Conservation (phyloP, 2,888 invertebrate genomes). For the Aphrophora alni region DNA sequence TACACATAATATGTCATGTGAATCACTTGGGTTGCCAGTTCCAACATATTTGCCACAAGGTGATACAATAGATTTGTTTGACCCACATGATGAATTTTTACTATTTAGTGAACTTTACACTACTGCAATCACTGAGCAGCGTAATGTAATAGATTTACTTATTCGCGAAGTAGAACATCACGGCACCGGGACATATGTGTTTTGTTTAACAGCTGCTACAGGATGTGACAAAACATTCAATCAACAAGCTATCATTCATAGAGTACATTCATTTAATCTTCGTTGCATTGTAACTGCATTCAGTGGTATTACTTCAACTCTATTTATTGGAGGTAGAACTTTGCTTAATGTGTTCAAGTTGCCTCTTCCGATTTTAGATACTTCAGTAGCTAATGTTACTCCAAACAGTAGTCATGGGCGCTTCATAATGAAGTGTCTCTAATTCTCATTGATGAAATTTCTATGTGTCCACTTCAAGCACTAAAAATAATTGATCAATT, state of each 20-base stretch:
- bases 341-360: not conserved
- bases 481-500: slow-evolving; percentile 2
- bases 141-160: not conserved
- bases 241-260: not conserved
- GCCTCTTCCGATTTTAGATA: slow-evolving; percentile 11
- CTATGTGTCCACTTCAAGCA: slow-evolving; percentile 2
- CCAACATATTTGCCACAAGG: not conserved
- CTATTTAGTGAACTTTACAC: slow-evolving; percentile 17
- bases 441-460: slow-evolving; percentile 14
- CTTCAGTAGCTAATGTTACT: slow-evolving; percentile 3
- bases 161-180: not conserved
- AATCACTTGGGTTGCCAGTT: not conserved
- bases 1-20: slow-evolving; percentile 10
- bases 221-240: slow-evolving; percentile 13
- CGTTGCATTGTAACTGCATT: slow-evolving; percentile 3
- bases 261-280: not conserved
- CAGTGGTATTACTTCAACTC: slow-evolving; percentile 4
- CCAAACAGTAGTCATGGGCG: slow-evolving; percentile 1
- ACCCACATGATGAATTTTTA: slow-evolving; percentile 9
- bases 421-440: not conserved
- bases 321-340: not conserved
- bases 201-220: slow-evolving; percentile 10
- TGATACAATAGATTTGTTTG: slow-evolving; percentile 14
- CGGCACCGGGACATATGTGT: not conserved
- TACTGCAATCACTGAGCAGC: slow-evolving; percentile 2